Conservation (phyloP, 92 coral and sea anemone species). For the Desmophyllum pertusum region DNA sequence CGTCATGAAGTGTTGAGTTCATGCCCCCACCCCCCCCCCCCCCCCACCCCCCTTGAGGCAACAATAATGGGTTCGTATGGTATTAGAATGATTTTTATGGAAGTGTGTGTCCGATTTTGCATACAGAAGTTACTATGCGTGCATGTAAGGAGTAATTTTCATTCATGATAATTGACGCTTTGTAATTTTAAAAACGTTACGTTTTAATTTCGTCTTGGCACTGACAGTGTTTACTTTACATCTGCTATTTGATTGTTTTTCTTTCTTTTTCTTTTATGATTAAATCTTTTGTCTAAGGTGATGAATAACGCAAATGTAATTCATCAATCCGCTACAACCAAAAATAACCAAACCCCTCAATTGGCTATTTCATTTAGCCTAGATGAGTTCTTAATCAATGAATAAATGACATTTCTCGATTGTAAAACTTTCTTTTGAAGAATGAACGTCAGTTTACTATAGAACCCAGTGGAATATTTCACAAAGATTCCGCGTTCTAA, state of each 20-base stretch:
- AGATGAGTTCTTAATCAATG: not conserved
- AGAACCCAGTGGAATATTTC: not conserved
- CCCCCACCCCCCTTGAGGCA: not conserved
- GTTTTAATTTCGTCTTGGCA: not conserved
- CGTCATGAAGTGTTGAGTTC: not conserved
- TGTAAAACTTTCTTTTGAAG: not conserved
- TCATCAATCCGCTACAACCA: not conserved
- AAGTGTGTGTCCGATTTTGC: not conserved
- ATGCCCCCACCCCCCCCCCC: not conserved
- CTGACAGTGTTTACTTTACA: not conserved
- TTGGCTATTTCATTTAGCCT: not conserved
- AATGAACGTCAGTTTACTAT: not conserved
- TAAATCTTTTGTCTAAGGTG: constrained; percentile 1
- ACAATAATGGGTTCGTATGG: not conserved
- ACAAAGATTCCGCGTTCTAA: not conserved
- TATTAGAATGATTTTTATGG: not conserved
- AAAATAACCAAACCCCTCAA: not conserved
- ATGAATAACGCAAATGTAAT: constrained; percentile 17
- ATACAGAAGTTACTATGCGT: not conserved
- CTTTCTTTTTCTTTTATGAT: not conserved
- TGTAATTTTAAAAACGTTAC: not conserved
- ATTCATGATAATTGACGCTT: not conserved
- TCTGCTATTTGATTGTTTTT: not conserved
- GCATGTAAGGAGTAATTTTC: not conserved
- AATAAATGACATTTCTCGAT: not conserved